Evolutionary conservation across 2,113 vertebrate genomes (phyloP).

Genomic region (Pedetes capensis): DNA sequence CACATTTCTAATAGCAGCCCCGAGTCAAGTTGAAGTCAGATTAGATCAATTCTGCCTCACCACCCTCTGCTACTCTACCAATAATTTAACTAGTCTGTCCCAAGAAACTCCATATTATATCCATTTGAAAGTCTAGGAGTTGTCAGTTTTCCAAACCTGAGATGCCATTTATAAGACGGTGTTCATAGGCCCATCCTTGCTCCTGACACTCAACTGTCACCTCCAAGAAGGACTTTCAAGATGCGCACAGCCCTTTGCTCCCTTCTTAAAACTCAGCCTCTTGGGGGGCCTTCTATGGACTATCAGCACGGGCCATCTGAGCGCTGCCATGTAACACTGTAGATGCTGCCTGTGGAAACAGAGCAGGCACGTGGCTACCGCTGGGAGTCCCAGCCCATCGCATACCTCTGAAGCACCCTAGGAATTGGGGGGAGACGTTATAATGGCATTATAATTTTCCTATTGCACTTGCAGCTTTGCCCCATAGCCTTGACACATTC

Average conservation of each 20-base stretch:
- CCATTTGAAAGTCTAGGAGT: conserved; percentile 41
- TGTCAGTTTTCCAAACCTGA: not conserved
- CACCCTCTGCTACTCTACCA: not conserved
- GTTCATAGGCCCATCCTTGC: not conserved
- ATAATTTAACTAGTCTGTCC: conserved; percentile 61
- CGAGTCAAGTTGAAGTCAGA: conserved; percentile 72
- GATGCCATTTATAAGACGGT: not conserved
- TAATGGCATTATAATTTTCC: not conserved
- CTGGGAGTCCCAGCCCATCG: not conserved
- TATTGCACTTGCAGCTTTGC: not conserved
- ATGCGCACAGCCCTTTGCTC: not conserved
- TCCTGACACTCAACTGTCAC: not conserved
- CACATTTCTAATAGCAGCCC: conserved; percentile 63
- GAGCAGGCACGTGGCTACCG: not conserved
- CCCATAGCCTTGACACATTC: not conserved
- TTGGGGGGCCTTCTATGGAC: not conserved
- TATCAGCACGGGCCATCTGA: not conserved
- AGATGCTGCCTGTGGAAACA: fast-evolving
- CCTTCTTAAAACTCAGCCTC: not conserved
- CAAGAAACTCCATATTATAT: not conserved
- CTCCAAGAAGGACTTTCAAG: not conserved
- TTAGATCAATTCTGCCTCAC: not conserved
- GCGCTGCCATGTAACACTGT: fast-evolving
- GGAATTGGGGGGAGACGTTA: not conserved
- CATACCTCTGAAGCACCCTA: not conserved